Base-by-base conservation (phyloP, 2,888 invertebrate species). In the Tinea trinotella region DNA sequence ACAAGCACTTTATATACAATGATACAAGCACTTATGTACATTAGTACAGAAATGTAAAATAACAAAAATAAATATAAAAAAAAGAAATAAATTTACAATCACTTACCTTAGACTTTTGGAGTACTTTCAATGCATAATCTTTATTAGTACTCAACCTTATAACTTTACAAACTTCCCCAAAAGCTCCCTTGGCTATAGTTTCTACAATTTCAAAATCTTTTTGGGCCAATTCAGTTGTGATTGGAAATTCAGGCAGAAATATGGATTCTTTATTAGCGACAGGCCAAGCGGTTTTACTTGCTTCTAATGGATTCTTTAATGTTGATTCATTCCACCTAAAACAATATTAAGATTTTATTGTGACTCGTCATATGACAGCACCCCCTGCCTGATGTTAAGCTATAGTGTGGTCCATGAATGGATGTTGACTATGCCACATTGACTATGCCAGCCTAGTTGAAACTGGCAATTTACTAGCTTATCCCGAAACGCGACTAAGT, bases 121-220 rank as follows among this genome's bases (percentile, higher is more conserved):
- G 87, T 56, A 94, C 91, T 89, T 98, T 98, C 61, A 97, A 87
- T 53, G 97, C 97, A 83, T 91, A 96, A 59, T 90, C 76, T 64
- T 90, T 87, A 57, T 88, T 83, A 56, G 89, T 89, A 61, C 89
- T 88, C 54, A 88, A 87, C 68, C 91, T 89, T 59, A 87, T 81
- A 10, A 94, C 95, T 88, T 93, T 93, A 65, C 93, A 93, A 3
- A 98, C 97, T 76, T 92, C 91, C 17, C 97, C 96, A 77, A 95
- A 98, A 15, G 96, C 93, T 58, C 98, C 97, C 67, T 90, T 91
- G n/a, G 95, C 93, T 68, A 97, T 91, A 57, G 91, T 89, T 60
- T 91, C 88, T 53, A 92, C 68, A 59, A 94, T 88, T 78, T 89
- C 74, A 68, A 89, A 92, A 60, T 89, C 89, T 59, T 84, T 85